phyloP scores from a whole-genome alignment of 2,888 invertebrate genomes.

The Lamellibrachia satsuma region DNA sequence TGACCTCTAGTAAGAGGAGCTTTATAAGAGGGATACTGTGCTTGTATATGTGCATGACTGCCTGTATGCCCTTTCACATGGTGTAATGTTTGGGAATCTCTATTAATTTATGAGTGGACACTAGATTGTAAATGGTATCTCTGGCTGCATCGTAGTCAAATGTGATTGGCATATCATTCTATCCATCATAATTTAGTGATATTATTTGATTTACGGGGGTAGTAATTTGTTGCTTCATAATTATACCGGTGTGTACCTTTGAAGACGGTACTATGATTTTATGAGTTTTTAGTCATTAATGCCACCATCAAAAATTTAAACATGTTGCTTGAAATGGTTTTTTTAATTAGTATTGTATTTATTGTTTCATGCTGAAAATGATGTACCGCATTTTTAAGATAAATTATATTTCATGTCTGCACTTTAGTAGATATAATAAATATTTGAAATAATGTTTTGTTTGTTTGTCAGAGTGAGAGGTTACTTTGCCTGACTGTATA shows the following conservation, averaged over 20 bases:
- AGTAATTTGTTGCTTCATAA: no score
- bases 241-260: no score
- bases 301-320: not conserved
- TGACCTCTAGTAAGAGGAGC: no score
- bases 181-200: no score
- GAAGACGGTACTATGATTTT: not conserved
- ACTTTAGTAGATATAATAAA: not conserved
- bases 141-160: not conserved
- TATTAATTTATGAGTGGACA: not conserved
- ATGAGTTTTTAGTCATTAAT: not conserved
- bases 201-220: no score
- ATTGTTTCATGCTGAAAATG: not conserved
- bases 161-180: no score
- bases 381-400: not conserved
- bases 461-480: not conserved
- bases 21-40: no score
- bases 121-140: not conserved
- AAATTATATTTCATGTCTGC: slow-evolving; percentile 12
- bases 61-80: not conserved
- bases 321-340: not conserved
- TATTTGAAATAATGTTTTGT: not conserved
- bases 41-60: not conserved
- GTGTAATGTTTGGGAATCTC: not conserved
- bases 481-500: no score
- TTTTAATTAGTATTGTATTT: not conserved